These are phyloP conservation scores for Drosophila kanekoi DNA, from an alignment of 2,888 invertebrate genomes.

Conservation along the genomic window DNA sequence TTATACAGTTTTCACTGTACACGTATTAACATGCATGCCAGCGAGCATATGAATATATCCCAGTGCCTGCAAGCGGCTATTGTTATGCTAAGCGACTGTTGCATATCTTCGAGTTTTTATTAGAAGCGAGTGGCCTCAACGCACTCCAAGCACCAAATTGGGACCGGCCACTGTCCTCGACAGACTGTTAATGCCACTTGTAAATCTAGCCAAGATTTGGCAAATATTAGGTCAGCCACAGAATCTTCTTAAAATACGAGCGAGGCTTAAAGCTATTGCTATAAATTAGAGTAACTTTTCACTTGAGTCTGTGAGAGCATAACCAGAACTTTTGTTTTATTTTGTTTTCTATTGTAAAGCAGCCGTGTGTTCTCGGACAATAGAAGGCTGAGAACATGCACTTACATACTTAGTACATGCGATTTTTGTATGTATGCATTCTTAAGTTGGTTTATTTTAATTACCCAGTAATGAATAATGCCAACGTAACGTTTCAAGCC, in stretches of 20 bases:
- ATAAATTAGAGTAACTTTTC: conserved; percentile 9
- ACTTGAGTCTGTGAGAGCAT: conserved; percentile 2
- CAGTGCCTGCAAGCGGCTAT: conserved; percentile 25
- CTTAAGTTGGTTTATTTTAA: neutral
- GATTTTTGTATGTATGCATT: neutral
- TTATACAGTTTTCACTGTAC: conserved; percentile 22
- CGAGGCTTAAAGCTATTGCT: conserved; percentile 13
- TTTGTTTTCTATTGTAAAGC: neutral
- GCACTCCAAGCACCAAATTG: conserved; percentile 22
- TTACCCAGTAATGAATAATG: neutral
- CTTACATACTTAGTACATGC: neutral
- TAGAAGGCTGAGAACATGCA: neutral
- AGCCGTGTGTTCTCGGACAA: conserved; percentile 4
- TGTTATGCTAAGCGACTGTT: conserved; percentile 63
- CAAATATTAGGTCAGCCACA: conserved; percentile 32
- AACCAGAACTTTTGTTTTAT: neutral
- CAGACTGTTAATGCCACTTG: conserved; percentile 22
- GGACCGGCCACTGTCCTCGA: neutral
- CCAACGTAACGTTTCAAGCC: neutral
- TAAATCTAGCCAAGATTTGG: conserved; percentile 47
- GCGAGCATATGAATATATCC: conserved; percentile 34
- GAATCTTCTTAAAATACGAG: conserved; percentile 15
- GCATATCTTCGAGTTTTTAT: conserved; percentile 58
- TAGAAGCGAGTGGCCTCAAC: conserved; percentile 36
- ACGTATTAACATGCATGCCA: conserved; percentile 12